Evolutionary conservation across 2,888 invertebrate species (phyloP).

Genomic region (Chesias legatella): DNA sequence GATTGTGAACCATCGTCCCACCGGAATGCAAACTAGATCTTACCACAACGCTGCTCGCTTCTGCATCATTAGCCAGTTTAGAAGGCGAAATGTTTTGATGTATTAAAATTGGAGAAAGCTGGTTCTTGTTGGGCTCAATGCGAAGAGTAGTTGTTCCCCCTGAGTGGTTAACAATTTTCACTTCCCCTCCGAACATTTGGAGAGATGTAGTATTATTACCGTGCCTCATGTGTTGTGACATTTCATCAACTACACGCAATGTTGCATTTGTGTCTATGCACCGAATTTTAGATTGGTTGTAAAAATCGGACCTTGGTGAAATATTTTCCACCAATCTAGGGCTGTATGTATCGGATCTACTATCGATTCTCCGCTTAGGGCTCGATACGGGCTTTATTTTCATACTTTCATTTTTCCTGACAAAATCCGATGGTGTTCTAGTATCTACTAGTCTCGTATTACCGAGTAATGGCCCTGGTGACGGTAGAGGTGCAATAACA

Average conservation of each 20-base stretch:
- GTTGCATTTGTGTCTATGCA: conserved; percentile 71
- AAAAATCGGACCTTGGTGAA: conserved; percentile 66
- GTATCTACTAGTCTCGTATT: conserved; percentile 89
- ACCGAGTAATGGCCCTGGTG: conserved; percentile 90
- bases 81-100: conserved; percentile 74
- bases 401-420: conserved; percentile 56
- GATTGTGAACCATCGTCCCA: conserved; percentile 86
- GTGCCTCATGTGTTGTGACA: conserved; percentile 79
- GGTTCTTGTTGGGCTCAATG: conserved; percentile 83
- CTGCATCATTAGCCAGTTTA: conserved; percentile 61
- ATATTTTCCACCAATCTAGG: conserved; percentile 64
- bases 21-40: conserved; percentile 91
- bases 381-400: conserved; percentile 60
- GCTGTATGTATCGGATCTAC: conserved; percentile 61
- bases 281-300: conserved; percentile 73
- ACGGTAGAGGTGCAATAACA: conserved; percentile 84
- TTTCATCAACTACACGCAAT: conserved; percentile 78
- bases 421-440: conserved; percentile 63
- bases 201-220: conserved; percentile 69
- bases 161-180: conserved; percentile 85
- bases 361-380: conserved; percentile 66
- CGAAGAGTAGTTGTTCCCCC: conserved; percentile 85
- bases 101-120: conserved; percentile 78
- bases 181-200: conserved; percentile 89
- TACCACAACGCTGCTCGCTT: conserved; percentile 86